These are phyloP conservation scores for Mercenaria mercenaria DNA, from an alignment of 1,140 invertebrate species.

Conservation along the genomic window DNA sequence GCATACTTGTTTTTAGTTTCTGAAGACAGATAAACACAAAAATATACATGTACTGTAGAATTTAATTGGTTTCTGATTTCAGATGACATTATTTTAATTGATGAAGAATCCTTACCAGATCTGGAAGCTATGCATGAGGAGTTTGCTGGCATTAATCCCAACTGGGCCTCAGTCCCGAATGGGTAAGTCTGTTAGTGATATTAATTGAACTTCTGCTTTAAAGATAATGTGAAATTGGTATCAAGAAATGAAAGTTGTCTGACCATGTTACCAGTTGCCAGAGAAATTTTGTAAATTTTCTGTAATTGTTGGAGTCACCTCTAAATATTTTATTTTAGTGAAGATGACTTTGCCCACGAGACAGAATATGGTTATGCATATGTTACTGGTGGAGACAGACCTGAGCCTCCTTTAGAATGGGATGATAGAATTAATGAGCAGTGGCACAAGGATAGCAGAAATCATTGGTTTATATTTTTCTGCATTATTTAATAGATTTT, in stretches of 20 bases:
- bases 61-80: background rate
- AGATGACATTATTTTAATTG: background rate
- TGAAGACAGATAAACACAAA: too few species aligned
- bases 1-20: too few species aligned
- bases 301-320: too few species aligned
- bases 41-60: too few species aligned
- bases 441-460: background rate
- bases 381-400: background rate
- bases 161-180: background rate
- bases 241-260: too few species aligned
- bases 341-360: slow-evolving; percentile 31
- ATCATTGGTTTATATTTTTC: background rate
- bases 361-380: slow-evolving; percentile 53
- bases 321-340: too few species aligned
- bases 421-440: background rate
- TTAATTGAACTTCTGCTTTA: background rate
- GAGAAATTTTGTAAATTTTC: too few species aligned
- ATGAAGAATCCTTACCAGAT: background rate
- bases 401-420: background rate
- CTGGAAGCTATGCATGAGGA: background rate
- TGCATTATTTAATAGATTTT: background rate
- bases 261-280: too few species aligned
- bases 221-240: background rate
- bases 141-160: background rate
- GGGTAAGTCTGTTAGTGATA: too few species aligned